Evolutionary conservation across 2,113 vertebrate genomes (phyloP).

Genomic region (Vombatus ursinus): DNA sequence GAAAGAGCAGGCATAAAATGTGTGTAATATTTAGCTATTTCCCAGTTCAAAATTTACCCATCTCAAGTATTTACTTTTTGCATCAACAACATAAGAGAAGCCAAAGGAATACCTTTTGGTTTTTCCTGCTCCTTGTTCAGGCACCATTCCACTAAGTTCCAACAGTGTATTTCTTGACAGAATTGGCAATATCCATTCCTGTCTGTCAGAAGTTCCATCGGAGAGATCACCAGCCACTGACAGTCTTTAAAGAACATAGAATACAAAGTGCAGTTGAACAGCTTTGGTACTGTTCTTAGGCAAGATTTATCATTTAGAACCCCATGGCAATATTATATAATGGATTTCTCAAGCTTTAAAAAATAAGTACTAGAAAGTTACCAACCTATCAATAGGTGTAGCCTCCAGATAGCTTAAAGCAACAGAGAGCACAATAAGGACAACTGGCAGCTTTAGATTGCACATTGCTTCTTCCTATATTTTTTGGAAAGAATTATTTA

Average conservation of each 20-base stretch:
- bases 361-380: slow-evolving; percentile 43
- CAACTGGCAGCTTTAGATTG: slow-evolving; percentile 83
- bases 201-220: slow-evolving; percentile 75
- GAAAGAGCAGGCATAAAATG: slow-evolving; percentile 43
- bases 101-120: slow-evolving; percentile 82
- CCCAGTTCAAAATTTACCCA: not conserved
- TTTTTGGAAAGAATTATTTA: slow-evolving; percentile 75
- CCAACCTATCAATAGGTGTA: slow-evolving; percentile 89
- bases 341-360: not conserved
- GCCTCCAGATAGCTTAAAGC: slow-evolving; percentile 84
- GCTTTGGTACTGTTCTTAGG: not conserved
- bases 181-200: slow-evolving; percentile 80
- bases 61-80: not conserved
- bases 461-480: slow-evolving; percentile 82
- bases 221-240: slow-evolving; percentile 75
- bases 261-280: slow-evolving; percentile 37
- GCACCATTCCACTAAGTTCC: slow-evolving; percentile 74
- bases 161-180: slow-evolving; percentile 81
- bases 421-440: slow-evolving; percentile 85
- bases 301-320: not conserved
- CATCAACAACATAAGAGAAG: slow-evolving; percentile 39
- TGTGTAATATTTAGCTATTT: slow-evolving; percentile 13
- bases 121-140: slow-evolving; percentile 74
- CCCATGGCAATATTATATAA: not conserved
- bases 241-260: slow-evolving; percentile 66